Evolutionary conservation across 2,888 invertebrate genomes (phyloP).

Genomic region (Trilocha varians): DNA sequence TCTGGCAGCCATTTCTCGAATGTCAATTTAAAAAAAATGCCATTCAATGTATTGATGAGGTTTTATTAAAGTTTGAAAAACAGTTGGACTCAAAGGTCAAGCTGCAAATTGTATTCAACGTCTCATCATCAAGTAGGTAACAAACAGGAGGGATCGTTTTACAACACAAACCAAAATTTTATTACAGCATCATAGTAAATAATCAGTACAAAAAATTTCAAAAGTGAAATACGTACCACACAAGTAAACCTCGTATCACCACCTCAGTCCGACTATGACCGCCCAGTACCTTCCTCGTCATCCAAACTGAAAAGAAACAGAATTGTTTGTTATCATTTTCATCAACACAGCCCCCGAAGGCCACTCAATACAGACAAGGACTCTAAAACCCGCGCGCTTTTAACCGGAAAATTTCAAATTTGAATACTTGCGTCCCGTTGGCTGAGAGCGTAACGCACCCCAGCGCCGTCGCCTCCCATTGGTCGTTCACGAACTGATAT

Average conservation of each 20-base stretch:
- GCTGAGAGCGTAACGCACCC: constrained; percentile 23
- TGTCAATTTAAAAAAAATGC: neutral
- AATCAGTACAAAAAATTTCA: too few relatives aligned
- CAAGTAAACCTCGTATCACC: neutral
- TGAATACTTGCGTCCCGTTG: constrained; percentile 42
- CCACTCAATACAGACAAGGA: constrained; percentile 30
- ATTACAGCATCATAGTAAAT: too few relatives aligned
- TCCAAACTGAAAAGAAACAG: neutral
- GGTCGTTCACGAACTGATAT: constrained; percentile 55
- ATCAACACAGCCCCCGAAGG: constrained; percentile 20
- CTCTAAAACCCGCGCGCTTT: constrained; percentile 24
- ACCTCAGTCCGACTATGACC: neutral
- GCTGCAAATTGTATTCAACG: too few relatives aligned
- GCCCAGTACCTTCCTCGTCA: neutral
- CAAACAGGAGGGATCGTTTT: too few relatives aligned
- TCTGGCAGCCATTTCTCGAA: too few relatives aligned
- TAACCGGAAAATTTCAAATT: constrained; percentile 49
- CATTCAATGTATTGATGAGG: too few relatives aligned
- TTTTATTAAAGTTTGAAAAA: too few relatives aligned
- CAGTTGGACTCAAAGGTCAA: too few relatives aligned
- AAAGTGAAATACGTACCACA: neutral
- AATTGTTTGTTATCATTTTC: neutral
- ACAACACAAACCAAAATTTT: too few relatives aligned
- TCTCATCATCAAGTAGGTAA: too few relatives aligned
- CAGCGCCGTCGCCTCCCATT: constrained; percentile 33